A percentile compares a stretch with the other conserved stretches of the same genome.
phyloP scores from a whole-genome alignment of 2,888 invertebrate species.

The Pachydiplax longipennis region DNA sequence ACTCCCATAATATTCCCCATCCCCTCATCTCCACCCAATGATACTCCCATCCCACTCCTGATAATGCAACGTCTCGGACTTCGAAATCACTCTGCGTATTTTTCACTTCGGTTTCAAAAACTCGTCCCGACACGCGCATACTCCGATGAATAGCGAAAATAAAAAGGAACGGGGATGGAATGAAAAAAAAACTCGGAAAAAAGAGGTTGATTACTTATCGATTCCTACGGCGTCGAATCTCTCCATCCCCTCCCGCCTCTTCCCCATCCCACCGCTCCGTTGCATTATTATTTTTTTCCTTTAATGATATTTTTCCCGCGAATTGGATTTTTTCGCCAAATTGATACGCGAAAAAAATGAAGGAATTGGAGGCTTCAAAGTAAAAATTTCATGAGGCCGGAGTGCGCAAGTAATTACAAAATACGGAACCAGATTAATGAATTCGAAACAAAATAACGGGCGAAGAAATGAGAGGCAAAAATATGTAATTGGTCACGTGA shows the following conservation, averaged over 20 bases:
- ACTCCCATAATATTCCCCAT: neutral
- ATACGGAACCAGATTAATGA: conserved; percentile 38
- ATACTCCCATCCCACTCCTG: neutral
- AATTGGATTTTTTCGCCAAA: conserved; percentile 42
- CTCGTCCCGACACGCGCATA: neutral
- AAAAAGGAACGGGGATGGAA: neutral
- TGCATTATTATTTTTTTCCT: conserved; percentile 26
- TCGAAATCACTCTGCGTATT: neutral
- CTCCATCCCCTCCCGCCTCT: neutral
- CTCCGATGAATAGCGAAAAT: conserved; percentile 32
- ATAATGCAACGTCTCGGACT: neutral
- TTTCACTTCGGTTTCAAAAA: neutral
- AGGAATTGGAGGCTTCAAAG: conserved; percentile 15
- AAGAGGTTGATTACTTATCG: conserved; percentile 43
- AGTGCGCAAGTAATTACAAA: conserved; percentile 38
- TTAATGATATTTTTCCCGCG: conserved; percentile 44
- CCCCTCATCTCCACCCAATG: neutral
- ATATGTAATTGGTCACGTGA: conserved; percentile 22
- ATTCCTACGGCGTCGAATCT: conserved; percentile 35
- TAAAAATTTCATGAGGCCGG: conserved; percentile 39
- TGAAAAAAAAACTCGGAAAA: conserved; percentile 4
- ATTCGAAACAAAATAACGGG: conserved; percentile 43
- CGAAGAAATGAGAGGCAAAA: neutral
- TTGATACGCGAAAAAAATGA: conserved; percentile 29
- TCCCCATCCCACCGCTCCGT: neutral